phyloP scores from a whole-genome alignment of 2,113 vertebrate genomes.

The Glaucomys volans region DNA sequence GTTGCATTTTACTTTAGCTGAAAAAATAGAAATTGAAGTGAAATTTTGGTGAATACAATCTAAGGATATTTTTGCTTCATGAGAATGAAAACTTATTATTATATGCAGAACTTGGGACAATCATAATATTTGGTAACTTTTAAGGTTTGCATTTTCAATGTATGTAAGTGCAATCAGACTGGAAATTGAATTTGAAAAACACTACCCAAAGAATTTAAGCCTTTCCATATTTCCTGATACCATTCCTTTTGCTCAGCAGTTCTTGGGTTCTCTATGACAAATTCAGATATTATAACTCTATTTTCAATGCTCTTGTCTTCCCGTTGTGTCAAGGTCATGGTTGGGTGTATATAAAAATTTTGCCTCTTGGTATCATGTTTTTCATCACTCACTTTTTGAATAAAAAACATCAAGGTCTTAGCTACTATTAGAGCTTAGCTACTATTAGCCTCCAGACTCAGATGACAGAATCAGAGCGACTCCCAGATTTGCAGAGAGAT shows the following conservation, averaged over 20 bases:
- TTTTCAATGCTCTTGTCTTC: neutral
- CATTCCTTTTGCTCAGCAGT: neutral
- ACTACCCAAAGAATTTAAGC: neutral
- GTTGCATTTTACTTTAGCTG: conserved; percentile 21
- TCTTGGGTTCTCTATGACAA: neutral
- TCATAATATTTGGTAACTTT: neutral
- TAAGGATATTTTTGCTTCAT: neutral
- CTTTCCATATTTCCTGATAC: neutral
- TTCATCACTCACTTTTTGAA: neutral
- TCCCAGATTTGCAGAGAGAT: neutral
- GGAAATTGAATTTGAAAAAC: conserved; percentile 4
- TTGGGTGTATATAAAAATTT: neutral
- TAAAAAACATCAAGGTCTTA: neutral
- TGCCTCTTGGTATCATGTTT: neutral
- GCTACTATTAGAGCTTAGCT: accelerated
- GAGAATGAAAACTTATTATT: neutral
- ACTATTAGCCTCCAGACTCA: accelerated
- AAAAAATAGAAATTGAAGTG: neutral
- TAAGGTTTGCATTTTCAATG: neutral
- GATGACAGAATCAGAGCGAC: neutral
- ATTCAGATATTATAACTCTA: neutral
- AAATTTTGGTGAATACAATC: neutral
- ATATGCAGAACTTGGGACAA: neutral
- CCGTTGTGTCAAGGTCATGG: neutral
- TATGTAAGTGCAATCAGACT: neutral